phyloP scores from a whole-genome alignment of 35 echinoderm and acorn worm species.

The Ptychodera flava region DNA sequence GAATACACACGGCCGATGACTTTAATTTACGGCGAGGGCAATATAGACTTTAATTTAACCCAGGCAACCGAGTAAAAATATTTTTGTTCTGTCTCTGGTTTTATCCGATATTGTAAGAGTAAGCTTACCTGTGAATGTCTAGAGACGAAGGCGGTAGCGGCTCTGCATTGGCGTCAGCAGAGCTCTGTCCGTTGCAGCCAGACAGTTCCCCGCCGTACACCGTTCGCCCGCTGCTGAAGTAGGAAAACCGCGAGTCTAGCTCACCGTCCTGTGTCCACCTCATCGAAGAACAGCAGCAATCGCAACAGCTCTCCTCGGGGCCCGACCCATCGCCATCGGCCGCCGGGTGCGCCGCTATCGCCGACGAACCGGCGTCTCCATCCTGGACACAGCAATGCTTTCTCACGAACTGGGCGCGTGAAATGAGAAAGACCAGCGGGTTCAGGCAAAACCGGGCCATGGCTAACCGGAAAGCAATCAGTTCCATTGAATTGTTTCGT shows the following conservation, averaged over 20 bases:
- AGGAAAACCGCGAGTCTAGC: background rate
- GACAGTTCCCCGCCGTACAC: background rate
- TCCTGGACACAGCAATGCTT: background rate
- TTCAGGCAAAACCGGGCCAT: background rate
- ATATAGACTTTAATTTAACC: no score
- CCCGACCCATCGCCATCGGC: background rate
- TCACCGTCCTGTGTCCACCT: background rate
- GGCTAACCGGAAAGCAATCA: background rate
- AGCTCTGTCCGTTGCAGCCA: background rate
- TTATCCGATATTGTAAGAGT: no score
- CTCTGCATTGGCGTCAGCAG: background rate
- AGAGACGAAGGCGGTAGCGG: background rate
- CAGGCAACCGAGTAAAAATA: no score
- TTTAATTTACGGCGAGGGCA: no score
- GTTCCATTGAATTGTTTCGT: background rate
- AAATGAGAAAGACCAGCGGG: background rate
- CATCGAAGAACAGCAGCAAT: background rate
- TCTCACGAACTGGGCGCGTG: background rate
- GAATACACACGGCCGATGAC: no score
- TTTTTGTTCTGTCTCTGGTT: no score
- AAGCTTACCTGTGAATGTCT: background rate
- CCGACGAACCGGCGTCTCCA: background rate
- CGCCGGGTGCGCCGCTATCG: background rate
- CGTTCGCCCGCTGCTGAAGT: background rate
- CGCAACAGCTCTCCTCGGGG: background rate